These are phyloP conservation scores for Caenorhabditis briggsae DNA, from an alignment of 1,140 invertebrate species.

Conservation along the genomic window DNA sequence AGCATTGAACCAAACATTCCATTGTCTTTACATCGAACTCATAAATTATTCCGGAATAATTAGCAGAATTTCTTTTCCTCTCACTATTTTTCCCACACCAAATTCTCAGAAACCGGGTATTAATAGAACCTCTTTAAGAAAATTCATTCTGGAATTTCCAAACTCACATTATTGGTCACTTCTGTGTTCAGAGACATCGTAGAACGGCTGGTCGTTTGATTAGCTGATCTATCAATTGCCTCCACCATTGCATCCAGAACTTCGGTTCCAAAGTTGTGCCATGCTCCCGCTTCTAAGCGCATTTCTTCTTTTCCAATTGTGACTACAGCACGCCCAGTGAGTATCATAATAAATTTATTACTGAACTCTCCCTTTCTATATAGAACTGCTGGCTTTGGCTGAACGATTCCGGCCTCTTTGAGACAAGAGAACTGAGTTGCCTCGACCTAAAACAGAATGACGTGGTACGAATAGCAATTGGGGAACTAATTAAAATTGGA, in stretches of 20 bases:
- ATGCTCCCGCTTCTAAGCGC: slow-evolving; percentile 77
- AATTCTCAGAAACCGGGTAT: no score
- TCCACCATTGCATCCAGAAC: slow-evolving; percentile 69
- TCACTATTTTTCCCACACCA: neutral
- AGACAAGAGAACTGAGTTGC: slow-evolving; percentile 68
- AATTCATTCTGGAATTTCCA: neutral
- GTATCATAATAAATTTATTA: slow-evolving; percentile 76
- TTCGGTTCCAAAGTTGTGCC: slow-evolving; percentile 75
- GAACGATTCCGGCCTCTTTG: slow-evolving; percentile 69
- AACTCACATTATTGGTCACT: slow-evolving; percentile 43
- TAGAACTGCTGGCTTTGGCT: slow-evolving; percentile 72
- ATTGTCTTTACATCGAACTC: neutral
- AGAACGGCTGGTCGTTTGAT: neutral
- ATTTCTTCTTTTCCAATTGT: slow-evolving; percentile 77
- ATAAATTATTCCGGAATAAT: slow-evolving; percentile 49
- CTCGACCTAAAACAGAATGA: slow-evolving; percentile 68
- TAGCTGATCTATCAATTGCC: slow-evolving; percentile 9
- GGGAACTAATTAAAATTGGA: slow-evolving; percentile 10
- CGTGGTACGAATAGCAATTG: neutral
- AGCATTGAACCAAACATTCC: neutral
- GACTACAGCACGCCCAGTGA: slow-evolving; percentile 75
- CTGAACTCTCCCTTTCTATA: slow-evolving; percentile 74
- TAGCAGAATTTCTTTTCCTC: slow-evolving; percentile 6
- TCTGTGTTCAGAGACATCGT: slow-evolving; percentile 44
- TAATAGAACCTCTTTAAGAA: no score